Conservation (phyloP, 2,797 vertebrate species). For the Cyclopterus lumpus region DNA sequence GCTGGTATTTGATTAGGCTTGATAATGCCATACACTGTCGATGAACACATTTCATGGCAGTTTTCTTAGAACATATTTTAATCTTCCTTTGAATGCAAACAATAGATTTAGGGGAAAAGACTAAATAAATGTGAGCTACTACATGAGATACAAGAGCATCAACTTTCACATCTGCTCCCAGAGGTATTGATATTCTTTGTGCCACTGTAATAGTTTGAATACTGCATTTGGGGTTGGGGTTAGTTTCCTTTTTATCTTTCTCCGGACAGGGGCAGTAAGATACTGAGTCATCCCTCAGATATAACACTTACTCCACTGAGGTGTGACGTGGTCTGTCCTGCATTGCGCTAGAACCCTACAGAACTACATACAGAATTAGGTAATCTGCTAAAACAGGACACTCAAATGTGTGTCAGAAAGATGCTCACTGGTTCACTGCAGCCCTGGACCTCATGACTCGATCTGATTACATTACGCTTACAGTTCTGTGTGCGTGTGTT, state of each 20-base stretch:
- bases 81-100: slow-evolving; percentile 10
- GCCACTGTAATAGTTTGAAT: neutral
- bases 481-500: slow-evolving; percentile 5
- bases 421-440: slow-evolving; percentile 69
- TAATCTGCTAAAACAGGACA: slow-evolving; percentile 64
- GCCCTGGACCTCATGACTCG: slow-evolving; percentile 39
- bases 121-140: neutral
- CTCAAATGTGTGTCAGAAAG: slow-evolving; percentile 71
- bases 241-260: neutral
- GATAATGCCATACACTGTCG: neutral
- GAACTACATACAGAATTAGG: slow-evolving; percentile 71
- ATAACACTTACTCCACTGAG: slow-evolving; percentile 20
- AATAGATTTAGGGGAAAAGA: neutral
- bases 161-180: neutral
- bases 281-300: slow-evolving; percentile 60
- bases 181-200: neutral
- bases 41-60: neutral
- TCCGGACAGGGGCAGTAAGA: neutral
- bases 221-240: neutral
- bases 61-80: slow-evolving; percentile 16
- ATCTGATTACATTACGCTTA: slow-evolving; percentile 44
- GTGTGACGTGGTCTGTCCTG: slow-evolving; percentile 38
- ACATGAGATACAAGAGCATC: neutral
- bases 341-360: slow-evolving; percentile 61
- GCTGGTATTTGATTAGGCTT: neutral